Base-by-base conservation (phyloP, 1,140 invertebrate species). In the Diorhabda elongata region DNA sequence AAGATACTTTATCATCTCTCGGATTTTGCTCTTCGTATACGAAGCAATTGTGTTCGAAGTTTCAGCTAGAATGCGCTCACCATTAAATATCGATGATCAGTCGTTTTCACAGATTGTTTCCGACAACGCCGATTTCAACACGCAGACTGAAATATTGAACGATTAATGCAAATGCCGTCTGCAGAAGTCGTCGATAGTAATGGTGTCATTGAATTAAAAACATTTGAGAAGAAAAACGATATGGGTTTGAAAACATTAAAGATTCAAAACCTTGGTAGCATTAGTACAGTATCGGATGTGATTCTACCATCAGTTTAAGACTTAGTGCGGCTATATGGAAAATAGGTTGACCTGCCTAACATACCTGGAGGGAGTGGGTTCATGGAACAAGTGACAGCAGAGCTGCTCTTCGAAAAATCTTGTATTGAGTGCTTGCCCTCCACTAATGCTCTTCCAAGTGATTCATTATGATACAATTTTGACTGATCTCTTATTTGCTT, bases 121-220 rank as follows among this genome's bases (percentile, higher is more conserved):
- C 68, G 80, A 82, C 69, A 81, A 80, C 73, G 75, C 78, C 4
- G 79, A 79, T 71, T 71, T 73, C 60, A 80, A 80, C 68, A 67
- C 72, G 5, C 45, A 73, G 45, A 77, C 73, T 58, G 9, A 75
- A 26, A 68, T 73, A 26, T 26, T 26, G 1, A 26, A 26, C 60
- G 43, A 42, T 43, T 61, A 61, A 43, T 42, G 26, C 26, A 61
- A 42, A 61, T 44, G 60, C 60, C 60, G n/a, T 6, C n/a, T n/a
- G 47, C 47, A 52, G 1, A 5, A 52, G 47, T 52, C 5, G 47
- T 52, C 5, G 2, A 9, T 6, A 5, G 9, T 6, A 1, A 6
- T 9, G 47, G 47, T 9, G 45, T 3, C 6, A 26, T 42, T 6
- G 7, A 2, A 6, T 42, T 59, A 4, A 5, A 63, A 64, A 57